Evolutionary conservation across 1,140 invertebrate species (phyloP).

Genomic region (Gonatopus flavifemur): DNA sequence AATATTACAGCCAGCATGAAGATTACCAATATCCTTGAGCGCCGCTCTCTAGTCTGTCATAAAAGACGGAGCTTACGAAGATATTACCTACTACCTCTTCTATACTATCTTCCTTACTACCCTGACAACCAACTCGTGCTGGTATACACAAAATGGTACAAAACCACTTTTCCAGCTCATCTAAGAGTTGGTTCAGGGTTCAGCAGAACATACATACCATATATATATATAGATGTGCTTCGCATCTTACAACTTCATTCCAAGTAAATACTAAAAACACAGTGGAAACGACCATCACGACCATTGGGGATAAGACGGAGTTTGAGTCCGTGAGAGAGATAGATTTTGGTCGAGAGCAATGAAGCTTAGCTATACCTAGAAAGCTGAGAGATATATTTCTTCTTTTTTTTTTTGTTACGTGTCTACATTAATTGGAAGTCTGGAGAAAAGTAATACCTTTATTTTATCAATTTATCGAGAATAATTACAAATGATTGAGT

Average conservation of each 20-base stretch:
- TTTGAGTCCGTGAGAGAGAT: too few species aligned
- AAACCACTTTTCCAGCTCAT: not conserved
- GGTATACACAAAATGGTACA: constrained; percentile 9
- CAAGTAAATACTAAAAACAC: constrained; percentile 48
- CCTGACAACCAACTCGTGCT: constrained; percentile 7
- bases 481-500: too few species aligned
- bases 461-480: too few species aligned
- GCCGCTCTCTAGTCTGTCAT: constrained; percentile 52
- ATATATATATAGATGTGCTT: too few species aligned
- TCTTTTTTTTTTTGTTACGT: too few species aligned
- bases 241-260: constrained; percentile 54
- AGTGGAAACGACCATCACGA: constrained; percentile 25
- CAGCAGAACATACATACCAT: too few species aligned
- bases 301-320: constrained; percentile 2
- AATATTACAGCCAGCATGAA: constrained; percentile 55
- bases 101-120: constrained; percentile 28
- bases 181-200: not conserved
- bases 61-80: constrained; percentile 57
- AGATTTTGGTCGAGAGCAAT: too few species aligned
- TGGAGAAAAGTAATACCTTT: too few species aligned
- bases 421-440: too few species aligned
- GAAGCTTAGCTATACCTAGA: too few species aligned
- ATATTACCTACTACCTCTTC: constrained; percentile 53
- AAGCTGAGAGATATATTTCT: too few species aligned
- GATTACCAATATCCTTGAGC: constrained; percentile 60